Base-by-base conservation (phyloP, 2,888 invertebrate genomes). In the Plagodis pulveraria region DNA sequence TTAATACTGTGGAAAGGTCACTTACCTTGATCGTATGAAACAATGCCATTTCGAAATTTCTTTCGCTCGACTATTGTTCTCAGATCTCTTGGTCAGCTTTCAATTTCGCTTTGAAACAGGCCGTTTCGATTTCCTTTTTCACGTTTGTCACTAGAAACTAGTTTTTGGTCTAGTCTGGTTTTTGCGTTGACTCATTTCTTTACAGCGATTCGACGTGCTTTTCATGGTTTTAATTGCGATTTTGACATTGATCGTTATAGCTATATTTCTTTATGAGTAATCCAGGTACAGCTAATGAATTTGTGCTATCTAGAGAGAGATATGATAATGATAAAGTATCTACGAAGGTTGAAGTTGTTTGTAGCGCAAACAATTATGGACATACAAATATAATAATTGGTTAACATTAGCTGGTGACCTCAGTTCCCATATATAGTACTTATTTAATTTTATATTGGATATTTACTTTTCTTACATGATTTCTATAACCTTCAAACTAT, bases 1-100 rank as follows among this genome's bases (percentile, higher is more conserved):
- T 85, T 87, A 86, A 80, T 79, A 80, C 83, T 74, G 81, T 81
- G 85, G 76, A 87, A 87, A 89, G 91, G 87, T 90, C 89, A 88
- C 89, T 87, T 89, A 90, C 91, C 91, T 89, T 89, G 83, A 80
- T 83, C 78, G 83, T 52, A 58, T 58, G 67, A 64, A 67, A 69
- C 65, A 69, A 65, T 67, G 69, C 67, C 63, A 67, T 67, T 67
- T 63, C 65, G 62, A 62, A 66, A 65, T 69, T 65, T 66, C 66
- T 65, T 69, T 44, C 47, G 59, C 62, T 60, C 62, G 62, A 62
- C 48, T 57, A 50, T 64, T 62, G 63, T 69, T 61, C 63, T 68
- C 46, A 53, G 65, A 66, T 61, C 64, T 63, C 69, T 65, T 58
- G 56, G 62, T 69, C 58, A 66, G 67, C 66, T 75, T 76, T 69